Conservation (phyloP, 2,797 vertebrate species). For the Pangasius krempfi region DNA sequence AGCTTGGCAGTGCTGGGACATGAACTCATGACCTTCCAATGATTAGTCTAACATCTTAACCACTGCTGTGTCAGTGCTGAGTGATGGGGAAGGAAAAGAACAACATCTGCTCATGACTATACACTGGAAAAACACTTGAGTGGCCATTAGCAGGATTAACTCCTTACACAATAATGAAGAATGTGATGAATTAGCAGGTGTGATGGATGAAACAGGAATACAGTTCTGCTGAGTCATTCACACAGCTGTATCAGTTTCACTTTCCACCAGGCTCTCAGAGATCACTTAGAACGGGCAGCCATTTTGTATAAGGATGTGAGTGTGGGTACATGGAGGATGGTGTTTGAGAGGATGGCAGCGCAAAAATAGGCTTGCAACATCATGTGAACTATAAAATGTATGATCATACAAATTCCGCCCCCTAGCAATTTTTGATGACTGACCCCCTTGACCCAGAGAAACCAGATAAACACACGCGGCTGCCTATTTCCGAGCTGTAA, state of each 20-base stretch:
- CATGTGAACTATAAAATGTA: background rate
- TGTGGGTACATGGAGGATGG: background rate
- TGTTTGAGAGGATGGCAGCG: background rate
- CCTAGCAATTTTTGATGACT: background rate
- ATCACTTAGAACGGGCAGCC: conserved; percentile 28
- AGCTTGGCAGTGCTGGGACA: background rate
- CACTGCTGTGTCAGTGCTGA: background rate
- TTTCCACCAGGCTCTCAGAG: conserved; percentile 12
- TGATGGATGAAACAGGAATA: conserved; percentile 19
- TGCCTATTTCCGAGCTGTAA: background rate
- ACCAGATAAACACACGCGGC: background rate
- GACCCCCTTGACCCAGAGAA: background rate
- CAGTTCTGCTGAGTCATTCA: conserved; percentile 42
- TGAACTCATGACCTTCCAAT: background rate
- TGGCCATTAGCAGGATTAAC: background rate
- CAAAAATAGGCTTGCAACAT: background rate
- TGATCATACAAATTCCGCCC: background rate
- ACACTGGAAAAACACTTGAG: background rate
- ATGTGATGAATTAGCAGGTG: conserved; percentile 2
- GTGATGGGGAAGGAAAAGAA: background rate
- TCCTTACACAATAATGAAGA: conserved; percentile 15
- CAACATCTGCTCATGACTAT: background rate
- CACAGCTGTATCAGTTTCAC: conserved; percentile 20
- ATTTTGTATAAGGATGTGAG: conserved; percentile 39
- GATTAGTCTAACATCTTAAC: background rate